Evolutionary conservation across 2,113 vertebrate genomes (phyloP).

Genomic region (Heliornis fulica): DNA sequence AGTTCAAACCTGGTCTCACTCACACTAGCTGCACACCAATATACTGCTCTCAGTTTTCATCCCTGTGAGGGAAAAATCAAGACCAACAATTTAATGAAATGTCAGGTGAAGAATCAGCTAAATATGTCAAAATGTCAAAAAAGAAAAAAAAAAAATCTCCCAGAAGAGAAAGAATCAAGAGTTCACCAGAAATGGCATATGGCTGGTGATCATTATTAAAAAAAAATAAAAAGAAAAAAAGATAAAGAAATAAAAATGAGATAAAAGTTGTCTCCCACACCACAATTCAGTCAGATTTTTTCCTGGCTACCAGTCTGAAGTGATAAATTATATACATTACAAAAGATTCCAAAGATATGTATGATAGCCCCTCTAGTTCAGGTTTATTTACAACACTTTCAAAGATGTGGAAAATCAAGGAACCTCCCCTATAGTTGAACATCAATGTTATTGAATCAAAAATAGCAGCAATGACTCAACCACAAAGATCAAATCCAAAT

Average conservation of each 20-base stretch:
- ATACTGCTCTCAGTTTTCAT: conserved; percentile 10
- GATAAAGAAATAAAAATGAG: too few relatives aligned
- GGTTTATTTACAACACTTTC: not conserved
- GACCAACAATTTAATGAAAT: conserved; percentile 35
- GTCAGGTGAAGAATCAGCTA: conserved; percentile 10
- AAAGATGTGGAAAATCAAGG: not conserved
- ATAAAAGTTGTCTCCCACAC: not conserved
- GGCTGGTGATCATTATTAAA: not conserved
- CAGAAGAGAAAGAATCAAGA: not conserved
- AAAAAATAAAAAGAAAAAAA: not conserved
- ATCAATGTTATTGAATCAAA: not conserved
- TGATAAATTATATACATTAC: not conserved
- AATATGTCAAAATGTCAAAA: conserved; percentile 21
- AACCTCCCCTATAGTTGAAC: not conserved
- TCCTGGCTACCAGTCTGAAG: not conserved
- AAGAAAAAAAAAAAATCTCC: conserved; percentile 6
- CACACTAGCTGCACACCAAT: not conserved
- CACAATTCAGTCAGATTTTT: not conserved
- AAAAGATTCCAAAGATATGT: not conserved
- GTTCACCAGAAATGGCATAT: not conserved
- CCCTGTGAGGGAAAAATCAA: not conserved
- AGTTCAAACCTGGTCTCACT: not conserved
- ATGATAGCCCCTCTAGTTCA: not conserved
- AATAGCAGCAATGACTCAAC: conserved; percentile 12
- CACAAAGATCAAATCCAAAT: not conserved